Percentiles rank a stretch among this genome's conserved stretches.
phyloP scores from a whole-genome alignment of 53 echinoderm and acorn worm genomes.

The Hippasteria phrygiana region DNA sequence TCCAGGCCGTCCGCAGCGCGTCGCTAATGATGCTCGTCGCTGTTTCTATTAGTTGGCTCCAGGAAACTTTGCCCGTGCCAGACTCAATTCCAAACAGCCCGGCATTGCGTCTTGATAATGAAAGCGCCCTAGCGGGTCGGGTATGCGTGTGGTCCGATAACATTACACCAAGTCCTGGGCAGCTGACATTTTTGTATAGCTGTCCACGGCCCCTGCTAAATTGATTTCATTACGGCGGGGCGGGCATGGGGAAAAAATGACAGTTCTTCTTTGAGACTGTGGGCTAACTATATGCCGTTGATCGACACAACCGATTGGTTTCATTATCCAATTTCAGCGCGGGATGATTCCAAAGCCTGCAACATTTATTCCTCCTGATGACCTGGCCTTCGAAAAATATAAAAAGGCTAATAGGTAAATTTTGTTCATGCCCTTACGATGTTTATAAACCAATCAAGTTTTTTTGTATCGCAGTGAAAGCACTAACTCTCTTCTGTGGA shows the following conservation, averaged over 20 bases:
- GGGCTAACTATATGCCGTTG: slow-evolving; percentile 49
- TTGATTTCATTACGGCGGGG: slow-evolving; percentile 36
- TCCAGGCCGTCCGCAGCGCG: background rate
- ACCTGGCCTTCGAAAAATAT: slow-evolving; percentile 38
- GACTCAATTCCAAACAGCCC: slow-evolving; percentile 28
- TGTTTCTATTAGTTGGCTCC: slow-evolving; percentile 49
- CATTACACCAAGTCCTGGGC: background rate
- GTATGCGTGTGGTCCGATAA: slow-evolving; percentile 17
- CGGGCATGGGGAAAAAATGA: background rate
- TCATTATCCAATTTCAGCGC: slow-evolving; percentile 59
- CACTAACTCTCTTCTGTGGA: background rate
- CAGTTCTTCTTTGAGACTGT: slow-evolving; percentile 27
- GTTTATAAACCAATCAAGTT: slow-evolving; percentile 63
- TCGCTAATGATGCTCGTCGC: slow-evolving; percentile 29
- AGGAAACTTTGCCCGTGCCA: background rate
- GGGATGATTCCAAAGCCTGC: slow-evolving; percentile 21
- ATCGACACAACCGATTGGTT: slow-evolving; percentile 61
- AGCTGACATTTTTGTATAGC: slow-evolving; percentile 50
- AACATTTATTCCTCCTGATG: slow-evolving; percentile 58
- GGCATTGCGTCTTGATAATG: background rate
- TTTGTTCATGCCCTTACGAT: slow-evolving; percentile 7
- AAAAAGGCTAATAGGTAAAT: slow-evolving; percentile 18
- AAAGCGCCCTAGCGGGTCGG: background rate
- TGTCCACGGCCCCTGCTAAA: background rate
- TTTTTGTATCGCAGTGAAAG: background rate